These are phyloP conservation scores for Aradus depressus DNA, from an alignment of 2,888 invertebrate genomes.

Conservation along the genomic window DNA sequence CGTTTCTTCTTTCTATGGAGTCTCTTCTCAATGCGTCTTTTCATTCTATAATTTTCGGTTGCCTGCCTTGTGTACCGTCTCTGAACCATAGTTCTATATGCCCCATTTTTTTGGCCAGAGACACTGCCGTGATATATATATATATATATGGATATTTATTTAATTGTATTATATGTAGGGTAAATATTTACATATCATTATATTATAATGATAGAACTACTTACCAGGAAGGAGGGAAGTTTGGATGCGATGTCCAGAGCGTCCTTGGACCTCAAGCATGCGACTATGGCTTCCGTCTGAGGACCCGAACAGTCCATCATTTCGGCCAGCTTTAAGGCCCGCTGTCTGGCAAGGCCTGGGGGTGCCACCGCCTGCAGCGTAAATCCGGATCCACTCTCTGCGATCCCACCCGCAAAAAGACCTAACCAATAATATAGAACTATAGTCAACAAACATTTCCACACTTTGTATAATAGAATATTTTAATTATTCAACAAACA, in stretches of 20 bases:
- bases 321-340: conserved; percentile 48
- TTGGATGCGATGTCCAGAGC: conserved; percentile 45
- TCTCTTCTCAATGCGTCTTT: no score
- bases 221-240: conserved; percentile 7
- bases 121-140: no score
- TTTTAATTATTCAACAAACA: no score
- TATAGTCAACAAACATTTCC: not conserved
- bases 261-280: conserved; percentile 51
- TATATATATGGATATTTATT: no score
- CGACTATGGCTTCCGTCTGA: conserved; percentile 41
- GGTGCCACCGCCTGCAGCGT: conserved; percentile 14
- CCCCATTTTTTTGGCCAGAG: no score
- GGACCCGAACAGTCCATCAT: conserved; percentile 49
- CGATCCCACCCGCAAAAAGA: conserved; percentile 20
- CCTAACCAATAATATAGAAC: conserved; percentile 2
- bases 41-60: no score
- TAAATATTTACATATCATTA: no score
- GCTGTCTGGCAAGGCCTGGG: conserved; percentile 36
- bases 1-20: no score
- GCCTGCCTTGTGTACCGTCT: no score
- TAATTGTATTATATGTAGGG: no score
- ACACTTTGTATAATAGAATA: no score
- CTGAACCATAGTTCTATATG: no score
- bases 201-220: not conserved
- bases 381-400: conserved; percentile 24